A percentile compares a stretch with the other conserved stretches of the same genome.
These are phyloP conservation scores for Phalera bucephala DNA, from an alignment of 2,888 invertebrate genomes.

Conservation along the genomic window DNA sequence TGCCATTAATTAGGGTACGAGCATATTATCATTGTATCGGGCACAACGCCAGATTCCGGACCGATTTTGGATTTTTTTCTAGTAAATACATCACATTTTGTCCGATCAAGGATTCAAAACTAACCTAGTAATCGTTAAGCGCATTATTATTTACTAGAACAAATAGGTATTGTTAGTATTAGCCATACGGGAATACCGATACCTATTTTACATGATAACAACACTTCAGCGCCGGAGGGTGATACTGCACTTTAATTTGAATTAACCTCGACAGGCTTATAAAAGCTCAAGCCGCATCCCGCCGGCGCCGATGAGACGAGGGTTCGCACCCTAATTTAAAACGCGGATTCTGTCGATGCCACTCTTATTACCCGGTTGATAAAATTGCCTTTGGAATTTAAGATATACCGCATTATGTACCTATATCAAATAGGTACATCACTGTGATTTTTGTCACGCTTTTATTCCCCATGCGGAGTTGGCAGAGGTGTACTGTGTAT, in stretches of 20 bases:
- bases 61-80: too few species aligned
- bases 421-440: too few species aligned
- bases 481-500: too few species aligned
- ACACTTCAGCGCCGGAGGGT: conserved; percentile 14
- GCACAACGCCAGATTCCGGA: too few species aligned
- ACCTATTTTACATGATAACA: conserved; percentile 27
- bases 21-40: too few species aligned
- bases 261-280: conserved; percentile 25
- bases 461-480: too few species aligned
- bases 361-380: conserved; percentile 7
- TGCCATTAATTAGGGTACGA: too few species aligned
- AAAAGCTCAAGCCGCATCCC: conserved; percentile 15
- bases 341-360: conserved; percentile 24
- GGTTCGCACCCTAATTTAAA: conserved; percentile 25
- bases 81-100: neutral
- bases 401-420: conserved; percentile 4
- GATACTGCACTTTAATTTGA: conserved; percentile 30
- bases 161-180: neutral
- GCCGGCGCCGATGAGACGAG: conserved; percentile 6
- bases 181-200: too few species aligned
- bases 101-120: too few species aligned
- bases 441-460: too few species aligned
- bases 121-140: too few species aligned
- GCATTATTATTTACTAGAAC: too few species aligned
- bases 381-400: conserved; percentile 6